Conservation (phyloP, 1,140 invertebrate genomes). For the Drosophila ambigua region DNA sequence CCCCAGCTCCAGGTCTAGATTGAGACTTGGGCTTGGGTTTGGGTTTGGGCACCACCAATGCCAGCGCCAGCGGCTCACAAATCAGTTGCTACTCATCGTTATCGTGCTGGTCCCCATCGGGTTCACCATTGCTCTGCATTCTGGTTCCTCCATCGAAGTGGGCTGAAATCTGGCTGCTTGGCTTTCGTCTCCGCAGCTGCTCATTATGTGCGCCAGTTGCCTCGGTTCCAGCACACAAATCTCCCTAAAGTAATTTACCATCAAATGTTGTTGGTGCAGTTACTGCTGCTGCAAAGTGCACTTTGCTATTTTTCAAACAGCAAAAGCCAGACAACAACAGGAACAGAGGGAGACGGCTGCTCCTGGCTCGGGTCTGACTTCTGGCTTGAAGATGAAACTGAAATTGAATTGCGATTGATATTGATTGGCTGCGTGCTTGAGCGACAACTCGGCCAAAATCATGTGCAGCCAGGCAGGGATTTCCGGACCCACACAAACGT, state of each 20-base stretch:
- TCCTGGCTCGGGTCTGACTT: conserved; percentile 48
- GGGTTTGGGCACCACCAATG: too few species aligned
- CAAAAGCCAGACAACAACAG: conserved; percentile 47
- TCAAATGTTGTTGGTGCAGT: conserved; percentile 45
- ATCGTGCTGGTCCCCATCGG: too few species aligned
- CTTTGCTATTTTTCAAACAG: conserved; percentile 78
- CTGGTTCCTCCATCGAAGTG: conserved; percentile 2
- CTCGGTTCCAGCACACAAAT: conserved; percentile 58
- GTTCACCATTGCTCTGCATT: too few species aligned
- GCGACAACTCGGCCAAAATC: conserved; percentile 73
- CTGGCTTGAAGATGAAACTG: conserved; percentile 76
- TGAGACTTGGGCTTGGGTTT: too few species aligned
- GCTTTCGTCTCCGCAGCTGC: conserved; percentile 36
- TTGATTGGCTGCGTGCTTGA: conserved; percentile 80
- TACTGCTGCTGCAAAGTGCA: conserved; percentile 61
- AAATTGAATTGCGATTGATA: conserved; percentile 82
- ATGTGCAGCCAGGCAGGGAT: conserved; percentile 64
- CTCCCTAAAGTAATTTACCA: conserved; percentile 75
- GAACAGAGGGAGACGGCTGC: neutral
- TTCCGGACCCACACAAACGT: conserved; percentile 38
- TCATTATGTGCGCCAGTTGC: conserved; percentile 66
- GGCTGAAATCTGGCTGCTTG: conserved; percentile 16
- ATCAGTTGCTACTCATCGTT: conserved; percentile 25
- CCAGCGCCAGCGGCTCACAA: conserved; percentile 12
- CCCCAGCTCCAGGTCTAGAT: neutral